Conservation (phyloP, 2,797 vertebrate species). For the Tarsius wallacei region DNA sequence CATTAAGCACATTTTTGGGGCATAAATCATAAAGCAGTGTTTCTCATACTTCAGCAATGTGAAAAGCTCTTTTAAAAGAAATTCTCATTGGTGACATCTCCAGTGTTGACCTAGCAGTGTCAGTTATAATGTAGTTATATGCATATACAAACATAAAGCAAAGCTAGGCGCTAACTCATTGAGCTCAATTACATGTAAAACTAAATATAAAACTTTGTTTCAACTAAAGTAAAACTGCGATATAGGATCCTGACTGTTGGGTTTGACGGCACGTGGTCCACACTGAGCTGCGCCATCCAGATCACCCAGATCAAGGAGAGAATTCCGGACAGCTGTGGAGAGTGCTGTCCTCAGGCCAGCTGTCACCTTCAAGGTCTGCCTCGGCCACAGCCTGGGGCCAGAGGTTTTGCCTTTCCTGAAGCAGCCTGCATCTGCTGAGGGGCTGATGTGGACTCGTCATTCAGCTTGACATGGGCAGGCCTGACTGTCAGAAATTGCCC, state of each 20-base stretch:
- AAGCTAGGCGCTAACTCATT: neutral
- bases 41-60: neutral
- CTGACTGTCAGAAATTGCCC: neutral
- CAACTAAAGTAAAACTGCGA: neutral
- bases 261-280: neutral
- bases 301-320: neutral
- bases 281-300: neutral
- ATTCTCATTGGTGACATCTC: slow-evolving; percentile 2
- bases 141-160: slow-evolving; percentile 22
- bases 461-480: neutral
- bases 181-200: neutral
- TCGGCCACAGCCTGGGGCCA: neutral
- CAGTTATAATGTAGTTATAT: neutral
- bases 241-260: neutral
- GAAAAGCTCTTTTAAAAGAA: slow-evolving; percentile 18
- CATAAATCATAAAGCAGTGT: neutral
- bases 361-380: neutral
- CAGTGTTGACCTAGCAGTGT: neutral
- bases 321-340: neutral
- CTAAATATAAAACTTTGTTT: neutral
- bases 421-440: neutral
- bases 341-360: neutral
- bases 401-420: neutral
- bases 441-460: neutral
- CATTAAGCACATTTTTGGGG: neutral